Evolutionary conservation across 2,797 vertebrate genomes (phyloP), one percentile per base, ranked within the genome.

Genomic region (Notamacropus eugenii): DNA sequence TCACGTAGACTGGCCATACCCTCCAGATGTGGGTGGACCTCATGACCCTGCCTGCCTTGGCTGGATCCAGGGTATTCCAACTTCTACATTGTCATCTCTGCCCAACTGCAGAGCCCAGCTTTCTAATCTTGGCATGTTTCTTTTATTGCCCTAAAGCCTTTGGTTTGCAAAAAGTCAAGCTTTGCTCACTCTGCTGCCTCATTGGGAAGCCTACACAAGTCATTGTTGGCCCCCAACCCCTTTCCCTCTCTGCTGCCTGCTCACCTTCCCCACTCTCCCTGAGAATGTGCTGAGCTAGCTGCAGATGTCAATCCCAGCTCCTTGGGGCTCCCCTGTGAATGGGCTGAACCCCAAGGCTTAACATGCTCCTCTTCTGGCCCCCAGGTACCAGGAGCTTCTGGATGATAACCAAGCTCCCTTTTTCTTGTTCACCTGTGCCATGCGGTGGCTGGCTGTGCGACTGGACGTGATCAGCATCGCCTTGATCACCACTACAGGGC

Each of bases 361-460:
- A 82, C 4, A 40, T 82, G 40, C 91, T 97, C 6, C 1, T 94
- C 8, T 93, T 13, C 67, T 82, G 97, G 22, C 40, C 95, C 97
- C 54, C 97, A 99, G 99, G 98, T 99, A 99, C 98, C 99, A 99
- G 98, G 99, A 99, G 96, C 98, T 99, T 90, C 98, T 99, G 90
- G 99, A 99, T 98, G 99, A 98, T 98, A 99, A 99, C 98, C 99
- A 99, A 96, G 99, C 99, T 1, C 99, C 99, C 0, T 99, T 99
- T 97, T 99, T 99, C 98, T 97, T 99, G 92, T 99, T 99, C 98
- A 99, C 98, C 93, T 99, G 99, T 19, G 99, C 99, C 0, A 99
- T 99, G 99, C 99, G 99, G 92, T 99, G 99, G 99, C 98, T 99
- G 94, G 99, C 99, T 0, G 99, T 99, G 92, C 99, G 99, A 16